Base-by-base conservation (phyloP, 2,113 vertebrate species). In the Megaceryle maxima region DNA sequence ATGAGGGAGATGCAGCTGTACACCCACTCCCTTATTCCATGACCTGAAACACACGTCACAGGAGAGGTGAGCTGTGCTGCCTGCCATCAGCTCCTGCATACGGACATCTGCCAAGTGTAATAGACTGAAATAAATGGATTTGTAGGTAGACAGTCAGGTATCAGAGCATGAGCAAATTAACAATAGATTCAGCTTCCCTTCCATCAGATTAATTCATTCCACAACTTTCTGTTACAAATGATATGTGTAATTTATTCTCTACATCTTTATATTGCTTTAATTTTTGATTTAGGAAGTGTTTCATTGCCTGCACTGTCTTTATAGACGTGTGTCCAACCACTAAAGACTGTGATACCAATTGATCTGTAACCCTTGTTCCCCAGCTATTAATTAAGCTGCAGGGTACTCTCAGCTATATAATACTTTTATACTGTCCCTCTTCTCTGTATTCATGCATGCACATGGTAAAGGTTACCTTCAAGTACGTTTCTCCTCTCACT, bases 401-500 rank as follows among this genome's bases (percentile, higher is more conserved):
- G 25, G 11, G 11, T 75, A 60, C 43, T 72, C 68, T 83, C 39
- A 87, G 19, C 41, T 78, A 25, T 81, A 16, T 51, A 46, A 13
- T 75, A 41, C 39, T 74, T 93, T 28, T 68, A 59, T 81, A n/a
- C 4, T 72, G 8, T 29, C 48, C 9, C 31, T 93, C 33, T 88
- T 81, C 43, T 69, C 57, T 83, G 20, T 91, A 33, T 63, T 85
- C n/a, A 19, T 84, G 50, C 13, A 31, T 29, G 33, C 4, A 6
- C 24, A 14, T 41, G 24, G 41, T 26, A 62, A 46, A 66, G 41
- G 66, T 97, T 95, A 99, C 99, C 99, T 99, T 99, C 78, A 99
- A 97, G 95, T 98, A 99, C 0, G 99, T 99, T 97, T 99, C 99
- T 95, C 99, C 99, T 98, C 99, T 98, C 66, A 96, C 92, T 98